These are phyloP conservation scores for Acipenser transmontanus DNA, from an alignment of 2,797 vertebrate species.

Conservation along the genomic window DNA sequence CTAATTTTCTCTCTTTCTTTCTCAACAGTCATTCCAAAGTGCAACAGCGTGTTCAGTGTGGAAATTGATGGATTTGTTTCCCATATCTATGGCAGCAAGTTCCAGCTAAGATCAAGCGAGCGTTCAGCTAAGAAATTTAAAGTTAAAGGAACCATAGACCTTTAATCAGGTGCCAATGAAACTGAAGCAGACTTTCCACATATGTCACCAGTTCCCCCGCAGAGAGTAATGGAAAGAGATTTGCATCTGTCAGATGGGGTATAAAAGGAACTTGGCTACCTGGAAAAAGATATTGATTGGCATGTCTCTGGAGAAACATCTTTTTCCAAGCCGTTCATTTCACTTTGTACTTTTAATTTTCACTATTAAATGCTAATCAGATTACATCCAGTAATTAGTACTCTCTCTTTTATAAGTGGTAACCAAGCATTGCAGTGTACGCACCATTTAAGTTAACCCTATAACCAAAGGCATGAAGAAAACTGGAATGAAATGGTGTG, in stretches of 20 bases:
- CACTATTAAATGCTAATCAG: not conserved
- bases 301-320: not conserved
- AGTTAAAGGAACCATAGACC: constrained; percentile 77
- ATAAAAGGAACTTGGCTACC: not conserved
- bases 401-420: not conserved
- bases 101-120: constrained; percentile 82
- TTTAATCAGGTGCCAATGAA: constrained; percentile 48
- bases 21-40: constrained; percentile 80
- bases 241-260: not conserved
- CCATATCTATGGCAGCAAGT: constrained; percentile 86
- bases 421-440: not conserved
- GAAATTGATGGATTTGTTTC: constrained; percentile 79
- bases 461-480: too few species aligned
- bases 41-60: constrained; percentile 79
- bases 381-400: not conserved
- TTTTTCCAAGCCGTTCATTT: not conserved
- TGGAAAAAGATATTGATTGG: not conserved
- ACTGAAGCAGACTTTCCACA: not conserved
- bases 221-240: not conserved
- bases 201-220: not conserved
- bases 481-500: too few species aligned
- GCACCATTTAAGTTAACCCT: not conserved
- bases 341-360: not conserved
- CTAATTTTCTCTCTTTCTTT: not conserved
- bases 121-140: constrained; percentile 92